Conservation (phyloP, 2,888 invertebrate species). For the Drosophila formosana region DNA sequence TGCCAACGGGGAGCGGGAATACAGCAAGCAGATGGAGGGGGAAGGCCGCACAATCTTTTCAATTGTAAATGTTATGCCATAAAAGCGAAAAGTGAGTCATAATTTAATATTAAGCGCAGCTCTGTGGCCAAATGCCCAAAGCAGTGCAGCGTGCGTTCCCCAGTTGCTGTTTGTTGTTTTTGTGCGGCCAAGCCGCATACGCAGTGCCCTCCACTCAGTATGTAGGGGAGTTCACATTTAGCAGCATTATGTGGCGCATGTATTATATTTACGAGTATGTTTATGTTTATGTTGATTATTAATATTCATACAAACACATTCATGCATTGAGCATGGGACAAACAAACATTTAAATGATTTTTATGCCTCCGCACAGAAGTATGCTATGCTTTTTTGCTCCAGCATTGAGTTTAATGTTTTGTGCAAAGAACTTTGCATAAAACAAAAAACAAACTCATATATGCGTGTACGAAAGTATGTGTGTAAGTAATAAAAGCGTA, state of each 20-base stretch:
- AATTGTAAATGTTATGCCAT: conserved; percentile 49
- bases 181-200: conserved; percentile 42
- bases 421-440: conserved; percentile 63
- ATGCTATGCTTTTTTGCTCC: conserved; percentile 41
- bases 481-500: conserved; percentile 58
- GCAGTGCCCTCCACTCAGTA: conserved; percentile 13
- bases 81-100: conserved; percentile 60
- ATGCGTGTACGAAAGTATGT: conserved; percentile 6
- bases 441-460: conserved; percentile 22
- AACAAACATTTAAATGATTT: conserved; percentile 74
- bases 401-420: conserved; percentile 71
- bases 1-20: conserved; percentile 5
- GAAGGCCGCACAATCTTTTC: conserved; percentile 44
- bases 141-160: conserved; percentile 34
- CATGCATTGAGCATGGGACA: conserved; percentile 44
- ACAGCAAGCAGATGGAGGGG: background rate
- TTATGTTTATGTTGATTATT: conserved; percentile 67
- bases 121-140: conserved; percentile 26
- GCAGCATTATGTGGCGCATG: conserved; percentile 51
- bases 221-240: conserved; percentile 28
- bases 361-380: conserved; percentile 65
- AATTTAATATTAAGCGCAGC: conserved; percentile 52
- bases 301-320: conserved; percentile 66
- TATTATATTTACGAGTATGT: conserved; percentile 57
- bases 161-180: conserved; percentile 34